A percentile compares a stretch with the other conserved stretches of the same genome.
These are phyloP conservation scores for Coronaproctus castanopsis DNA, from an alignment of 2,888 invertebrate species.

Conservation along the genomic window DNA sequence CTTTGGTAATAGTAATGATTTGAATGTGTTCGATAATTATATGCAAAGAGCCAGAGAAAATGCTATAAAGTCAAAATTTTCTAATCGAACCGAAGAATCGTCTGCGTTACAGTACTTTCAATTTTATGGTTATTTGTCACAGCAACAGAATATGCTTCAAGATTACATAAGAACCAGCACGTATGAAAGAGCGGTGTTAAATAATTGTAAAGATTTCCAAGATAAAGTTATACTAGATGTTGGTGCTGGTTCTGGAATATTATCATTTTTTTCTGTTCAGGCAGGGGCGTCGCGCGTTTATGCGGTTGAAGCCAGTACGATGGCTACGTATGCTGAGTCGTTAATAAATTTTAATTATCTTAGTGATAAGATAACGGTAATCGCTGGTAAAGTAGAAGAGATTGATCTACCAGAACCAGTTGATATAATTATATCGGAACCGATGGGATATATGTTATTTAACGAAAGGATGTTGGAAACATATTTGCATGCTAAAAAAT, in stretches of 20 bases:
- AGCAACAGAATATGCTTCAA: slow-evolving; percentile 99
- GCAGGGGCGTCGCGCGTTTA: slow-evolving; percentile 92
- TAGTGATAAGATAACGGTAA: slow-evolving; percentile 67
- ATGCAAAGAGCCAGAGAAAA: slow-evolving; percentile 12
- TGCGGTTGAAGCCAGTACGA: slow-evolving; percentile 97
- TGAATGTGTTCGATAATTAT: slow-evolving; percentile 4
- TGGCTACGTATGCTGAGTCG: slow-evolving; percentile 84
- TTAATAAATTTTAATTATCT: slow-evolving; percentile 78
- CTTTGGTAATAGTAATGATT: slow-evolving; percentile 7
- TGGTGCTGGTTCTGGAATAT: slow-evolving; percentile 93
- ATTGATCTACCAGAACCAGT: slow-evolving; percentile 86
- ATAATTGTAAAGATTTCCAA: slow-evolving; percentile 78
- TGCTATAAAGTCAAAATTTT: slow-evolving; percentile 35
- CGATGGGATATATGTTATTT: slow-evolving; percentile 99
- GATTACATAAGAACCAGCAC: slow-evolving; percentile 96
- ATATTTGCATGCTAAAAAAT: slow-evolving; percentile 94
- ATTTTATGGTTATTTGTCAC: slow-evolving; percentile 96
- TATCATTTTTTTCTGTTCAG: slow-evolving; percentile 95
- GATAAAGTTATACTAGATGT: slow-evolving; percentile 88
- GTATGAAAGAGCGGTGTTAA: slow-evolving; percentile 89
- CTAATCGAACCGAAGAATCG: slow-evolving; percentile 89
- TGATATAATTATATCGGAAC: slow-evolving; percentile 94
- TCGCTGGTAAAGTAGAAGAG: slow-evolving; percentile 97
- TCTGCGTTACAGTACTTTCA: slow-evolving; percentile 97
- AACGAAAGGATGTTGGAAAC: slow-evolving; percentile 99